Conservation (phyloP, 2,797 vertebrate species). For the Amphiprion clarkii region DNA sequence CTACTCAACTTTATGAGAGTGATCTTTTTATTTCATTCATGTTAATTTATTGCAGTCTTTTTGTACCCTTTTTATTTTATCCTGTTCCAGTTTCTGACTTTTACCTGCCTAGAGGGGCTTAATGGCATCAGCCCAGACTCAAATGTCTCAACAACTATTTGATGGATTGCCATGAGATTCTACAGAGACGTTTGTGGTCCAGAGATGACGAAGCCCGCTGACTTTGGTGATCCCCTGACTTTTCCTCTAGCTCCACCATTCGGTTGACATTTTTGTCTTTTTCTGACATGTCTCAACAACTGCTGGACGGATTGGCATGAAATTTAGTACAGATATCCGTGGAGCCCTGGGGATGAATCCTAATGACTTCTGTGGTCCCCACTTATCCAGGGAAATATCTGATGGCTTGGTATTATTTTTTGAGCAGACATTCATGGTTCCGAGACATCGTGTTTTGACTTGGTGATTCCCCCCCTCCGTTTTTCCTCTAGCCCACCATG, state of each 20-base stretch:
- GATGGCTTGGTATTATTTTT: conserved; percentile 11
- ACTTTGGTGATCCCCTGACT: background rate
- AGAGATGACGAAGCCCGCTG: background rate
- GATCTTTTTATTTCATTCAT: too few relatives aligned
- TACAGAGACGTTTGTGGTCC: background rate
- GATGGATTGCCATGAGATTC: conserved; percentile 5
- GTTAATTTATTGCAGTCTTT: too few relatives aligned
- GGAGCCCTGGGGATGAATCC: conserved; percentile 3
- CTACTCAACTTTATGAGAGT: too few relatives aligned
- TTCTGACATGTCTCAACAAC: conserved; percentile 4
- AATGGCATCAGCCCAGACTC: background rate
- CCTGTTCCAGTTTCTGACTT: too few relatives aligned
- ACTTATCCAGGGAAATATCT: conserved; percentile 22
- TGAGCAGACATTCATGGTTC: background rate
- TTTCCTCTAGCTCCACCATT: conserved; percentile 9
- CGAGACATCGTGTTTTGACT: conserved; percentile 14
- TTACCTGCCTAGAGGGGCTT: too few relatives aligned
- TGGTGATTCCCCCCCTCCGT: conserved; percentile 8
- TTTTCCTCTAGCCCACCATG: conserved; percentile 17
- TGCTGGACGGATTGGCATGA: conserved; percentile 4
- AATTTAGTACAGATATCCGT: background rate
- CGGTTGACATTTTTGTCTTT: background rate
- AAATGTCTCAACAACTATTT: conserved; percentile 16
- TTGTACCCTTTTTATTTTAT: too few relatives aligned
- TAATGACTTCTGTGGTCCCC: conserved; percentile 15